Percentiles rank a stretch among this genome's conserved stretches.
These are phyloP conservation scores for Tromatobia lineatoria DNA, from an alignment of 2,888 invertebrate species.

Conservation along the genomic window DNA sequence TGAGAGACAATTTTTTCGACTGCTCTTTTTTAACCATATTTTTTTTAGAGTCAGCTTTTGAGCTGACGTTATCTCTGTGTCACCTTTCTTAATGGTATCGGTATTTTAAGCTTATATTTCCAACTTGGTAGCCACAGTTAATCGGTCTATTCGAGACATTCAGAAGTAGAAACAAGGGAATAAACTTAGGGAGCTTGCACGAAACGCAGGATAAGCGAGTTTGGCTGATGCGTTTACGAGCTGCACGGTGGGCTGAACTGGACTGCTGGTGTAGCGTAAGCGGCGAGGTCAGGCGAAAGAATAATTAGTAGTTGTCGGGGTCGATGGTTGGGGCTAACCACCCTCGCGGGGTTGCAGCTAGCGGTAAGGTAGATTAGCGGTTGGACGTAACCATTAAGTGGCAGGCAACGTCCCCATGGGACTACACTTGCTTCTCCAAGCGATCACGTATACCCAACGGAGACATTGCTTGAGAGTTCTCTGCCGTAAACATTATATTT, in stretches of 20 bases:
- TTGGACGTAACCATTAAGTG: slow-evolving; percentile 80
- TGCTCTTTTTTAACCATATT: too few relatives aligned
- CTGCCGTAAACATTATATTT: slow-evolving; percentile 53
- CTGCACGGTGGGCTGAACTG: slow-evolving; percentile 20
- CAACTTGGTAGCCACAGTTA: neutral
- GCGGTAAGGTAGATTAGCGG: slow-evolving; percentile 81
- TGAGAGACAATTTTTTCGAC: too few relatives aligned
- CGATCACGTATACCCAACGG: slow-evolving; percentile 55
- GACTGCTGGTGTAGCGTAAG: slow-evolving; percentile 56
- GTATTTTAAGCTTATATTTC: neutral
- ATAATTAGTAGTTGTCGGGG: slow-evolving; percentile 79
- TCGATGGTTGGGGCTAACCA: slow-evolving; percentile 74
- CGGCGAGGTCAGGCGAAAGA: slow-evolving; percentile 77
- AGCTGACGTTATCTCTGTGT: too few relatives aligned
- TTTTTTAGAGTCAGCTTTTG: too few relatives aligned
- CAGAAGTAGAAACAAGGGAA: slow-evolving; percentile 9
- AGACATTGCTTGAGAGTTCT: slow-evolving; percentile 46
- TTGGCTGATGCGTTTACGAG: slow-evolving; percentile 38
- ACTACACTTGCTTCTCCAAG: slow-evolving; percentile 58
- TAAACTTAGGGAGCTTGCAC: slow-evolving; percentile 11
- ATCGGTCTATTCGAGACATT: neutral
- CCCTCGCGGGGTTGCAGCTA: slow-evolving; percentile 76
- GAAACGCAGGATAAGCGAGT: slow-evolving; percentile 29
- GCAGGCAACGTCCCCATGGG: slow-evolving; percentile 67
- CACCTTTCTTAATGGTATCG: too few relatives aligned